Evolutionary conservation across 2,797 vertebrate species (phyloP).

Genomic region (Sebastiscus tertius): DNA sequence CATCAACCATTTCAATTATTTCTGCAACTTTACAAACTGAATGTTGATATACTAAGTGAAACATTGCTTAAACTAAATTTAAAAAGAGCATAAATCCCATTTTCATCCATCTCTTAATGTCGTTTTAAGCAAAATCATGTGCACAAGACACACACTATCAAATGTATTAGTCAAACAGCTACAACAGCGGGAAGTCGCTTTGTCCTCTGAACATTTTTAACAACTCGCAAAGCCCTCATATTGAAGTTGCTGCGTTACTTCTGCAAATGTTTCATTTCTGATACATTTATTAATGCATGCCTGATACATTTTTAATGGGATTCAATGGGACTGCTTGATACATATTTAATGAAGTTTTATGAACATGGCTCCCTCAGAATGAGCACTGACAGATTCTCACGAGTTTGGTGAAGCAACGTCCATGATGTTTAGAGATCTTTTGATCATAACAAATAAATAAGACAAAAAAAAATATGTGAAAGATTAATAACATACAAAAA

Average conservation of each 20-base stretch:
- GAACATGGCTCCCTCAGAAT: slow-evolving; percentile 47
- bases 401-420: slow-evolving; percentile 36
- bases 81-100: slow-evolving; percentile 32
- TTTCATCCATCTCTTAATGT: neutral
- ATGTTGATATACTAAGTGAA: slow-evolving; percentile 49
- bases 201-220: slow-evolving; percentile 36
- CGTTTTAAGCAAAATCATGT: slow-evolving; percentile 23
- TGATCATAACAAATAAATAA: slow-evolving; percentile 62
- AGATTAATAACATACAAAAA: slow-evolving; percentile 40
- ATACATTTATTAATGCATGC: slow-evolving; percentile 70
- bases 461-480: slow-evolving; percentile 24
- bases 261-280: slow-evolving; percentile 60
- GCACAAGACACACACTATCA: slow-evolving; percentile 37
- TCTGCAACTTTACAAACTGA: slow-evolving; percentile 13
- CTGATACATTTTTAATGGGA: slow-evolving; percentile 71
- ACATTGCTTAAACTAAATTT: slow-evolving; percentile 56
- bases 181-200: slow-evolving; percentile 14
- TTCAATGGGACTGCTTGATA: slow-evolving; percentile 60
- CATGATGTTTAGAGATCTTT: slow-evolving; percentile 34
- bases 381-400: slow-evolving; percentile 35
- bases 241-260: slow-evolving; percentile 48
- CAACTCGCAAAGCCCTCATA: slow-evolving; percentile 43
- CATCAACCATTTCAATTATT: slow-evolving; percentile 21
- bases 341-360: slow-evolving; percentile 63
- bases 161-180: slow-evolving; percentile 26